A percentile compares a stretch with the other conserved stretches of the same genome.
Evolutionary conservation across 2,888 invertebrate species (phyloP).

Genomic region (Acanthosepion pharaonis): DNA sequence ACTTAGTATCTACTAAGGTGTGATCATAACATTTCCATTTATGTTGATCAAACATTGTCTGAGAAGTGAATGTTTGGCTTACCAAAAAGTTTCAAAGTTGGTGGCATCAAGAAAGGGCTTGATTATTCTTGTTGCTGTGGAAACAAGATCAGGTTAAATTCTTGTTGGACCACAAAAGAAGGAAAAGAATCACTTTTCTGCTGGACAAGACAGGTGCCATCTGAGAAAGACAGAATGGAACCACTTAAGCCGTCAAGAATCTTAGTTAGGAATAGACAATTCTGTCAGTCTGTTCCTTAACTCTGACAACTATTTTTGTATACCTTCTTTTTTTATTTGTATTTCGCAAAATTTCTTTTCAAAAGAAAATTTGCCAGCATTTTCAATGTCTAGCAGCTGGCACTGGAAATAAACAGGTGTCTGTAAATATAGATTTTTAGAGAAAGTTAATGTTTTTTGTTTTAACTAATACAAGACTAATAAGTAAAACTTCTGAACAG

Average conservation of each 20-base stretch:
- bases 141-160: not conserved
- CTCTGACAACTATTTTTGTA: not conserved
- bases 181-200: too few relatives aligned
- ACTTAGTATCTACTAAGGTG: not conserved
- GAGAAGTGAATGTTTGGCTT: constrained; percentile 33
- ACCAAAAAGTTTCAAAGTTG: not conserved
- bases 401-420: not conserved
- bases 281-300: constrained; percentile 33
- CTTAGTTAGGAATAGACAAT: not conserved
- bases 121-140: not conserved
- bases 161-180: not conserved
- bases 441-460: not conserved
- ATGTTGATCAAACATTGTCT: not conserved
- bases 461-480: not conserved
- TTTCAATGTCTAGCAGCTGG: not conserved
- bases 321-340: not conserved
- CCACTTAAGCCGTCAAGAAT: not conserved
- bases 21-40: not conserved
- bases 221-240: constrained; percentile 3
- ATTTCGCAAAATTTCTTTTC: not conserved
- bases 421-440: not conserved
- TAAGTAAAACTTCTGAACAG: not conserved
- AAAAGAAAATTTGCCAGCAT: not conserved
- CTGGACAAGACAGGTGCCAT: not conserved
- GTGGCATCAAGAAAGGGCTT: not conserved